Evolutionary conservation across 2,797 vertebrate genomes (phyloP).

Genomic region (Parauchenoglanis ngamensis): DNA sequence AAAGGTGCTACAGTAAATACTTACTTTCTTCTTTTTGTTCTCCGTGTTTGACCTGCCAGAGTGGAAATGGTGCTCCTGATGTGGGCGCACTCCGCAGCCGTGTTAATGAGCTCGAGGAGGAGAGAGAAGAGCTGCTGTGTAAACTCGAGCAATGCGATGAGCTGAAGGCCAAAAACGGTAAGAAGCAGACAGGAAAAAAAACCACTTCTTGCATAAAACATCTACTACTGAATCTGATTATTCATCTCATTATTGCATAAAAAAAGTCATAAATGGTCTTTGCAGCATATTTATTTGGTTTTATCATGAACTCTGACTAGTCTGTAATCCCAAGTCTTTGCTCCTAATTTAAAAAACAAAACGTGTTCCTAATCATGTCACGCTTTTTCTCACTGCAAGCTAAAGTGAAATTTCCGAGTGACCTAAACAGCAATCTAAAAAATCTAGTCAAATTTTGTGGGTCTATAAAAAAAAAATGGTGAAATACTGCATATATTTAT

Average conservation of each 20-base stretch:
- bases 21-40: neutral
- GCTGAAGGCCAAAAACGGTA: slow-evolving; percentile 81
- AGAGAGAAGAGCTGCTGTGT: slow-evolving; percentile 79
- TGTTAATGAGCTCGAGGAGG: slow-evolving; percentile 79
- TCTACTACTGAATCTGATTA: neutral
- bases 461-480: too few species aligned
- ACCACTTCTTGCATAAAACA: too few species aligned
- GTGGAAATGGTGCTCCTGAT: slow-evolving; percentile 72
- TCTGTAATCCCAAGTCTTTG: neutral
- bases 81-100: slow-evolving; percentile 69
- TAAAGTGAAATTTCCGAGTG: too few species aligned
- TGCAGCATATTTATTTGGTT: neutral
- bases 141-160: slow-evolving; percentile 80
- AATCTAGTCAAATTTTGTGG: too few species aligned
- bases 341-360: too few species aligned
- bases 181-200: slow-evolving; percentile 33
- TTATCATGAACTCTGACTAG: neutral
- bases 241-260: neutral
- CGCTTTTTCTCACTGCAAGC: too few species aligned
- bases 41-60: slow-evolving; percentile 62
- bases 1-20: neutral
- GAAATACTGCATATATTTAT: too few species aligned
- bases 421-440: too few species aligned
- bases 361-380: too few species aligned
- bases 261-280: neutral